Evolutionary conservation across 2,797 vertebrate genomes (phyloP), one percentile per base, ranked within the genome.

Genomic region (Gymnodraco acuticeps): DNA sequence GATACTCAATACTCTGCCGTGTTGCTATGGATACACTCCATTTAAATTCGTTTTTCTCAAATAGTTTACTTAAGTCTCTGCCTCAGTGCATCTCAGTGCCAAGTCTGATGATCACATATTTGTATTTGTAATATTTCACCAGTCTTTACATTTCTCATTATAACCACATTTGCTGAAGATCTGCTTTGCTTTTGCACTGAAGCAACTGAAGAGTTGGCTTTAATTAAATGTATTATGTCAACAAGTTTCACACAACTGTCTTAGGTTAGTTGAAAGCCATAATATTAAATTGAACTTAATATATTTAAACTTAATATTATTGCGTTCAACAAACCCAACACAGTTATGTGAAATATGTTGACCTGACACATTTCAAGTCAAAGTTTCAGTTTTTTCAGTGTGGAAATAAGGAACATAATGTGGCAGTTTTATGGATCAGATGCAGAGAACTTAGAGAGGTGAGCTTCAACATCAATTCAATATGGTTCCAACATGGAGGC

Each of bases 391-490:
- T 33, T 33, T 33, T 3, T 59, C 10, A 45, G 17, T 13, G 13
- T 64, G 16, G 19, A 70, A 56, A 41, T 19, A 54, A 64, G 7
- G 6, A 38, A 59, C 14, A 50, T 43, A 16, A 42, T 43, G 52
- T 43, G 51, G 23, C 31, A 68, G 73, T 66, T 70, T 55, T 55
- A 51, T 2, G 2, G 58, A 47, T 67, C 3, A 3, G 51, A 38
- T 56, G 41, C 12, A n/a, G 27, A 60, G 42, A 47, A 33, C 41
- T 54, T 41, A 54, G 63, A 76, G 42, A 19, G 53, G 7, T 59
- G 53, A n/a, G 38, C 54, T 69, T 60, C 4, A 70, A 66, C 12
- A 66, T 61, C 38, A 60, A 77, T 20, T 53, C 23, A 52, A 64
- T 45, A 33, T 10, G 52, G 0, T 68, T 47, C 52, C 19, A 68